Evolutionary conservation across 2,888 invertebrate genomes (phyloP).

Genomic region (Lordiphosa andalusiaca): DNA sequence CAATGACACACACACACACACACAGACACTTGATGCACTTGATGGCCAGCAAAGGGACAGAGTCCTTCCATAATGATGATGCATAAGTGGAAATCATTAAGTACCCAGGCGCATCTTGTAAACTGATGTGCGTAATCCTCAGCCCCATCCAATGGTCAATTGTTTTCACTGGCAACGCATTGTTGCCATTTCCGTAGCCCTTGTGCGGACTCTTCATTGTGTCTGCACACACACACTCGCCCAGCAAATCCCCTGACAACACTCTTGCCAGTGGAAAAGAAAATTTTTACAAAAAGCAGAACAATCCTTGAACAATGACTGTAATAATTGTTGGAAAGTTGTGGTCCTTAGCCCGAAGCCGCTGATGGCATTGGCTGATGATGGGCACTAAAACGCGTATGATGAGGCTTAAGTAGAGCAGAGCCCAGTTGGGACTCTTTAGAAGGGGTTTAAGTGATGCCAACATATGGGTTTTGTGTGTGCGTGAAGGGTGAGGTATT

Average conservation of each 20-base stretch:
- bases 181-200: constrained; percentile 61
- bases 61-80: constrained; percentile 46
- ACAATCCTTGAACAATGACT: constrained; percentile 57
- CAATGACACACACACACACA: constrained; percentile 37
- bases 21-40: constrained; percentile 47
- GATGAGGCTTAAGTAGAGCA: constrained; percentile 69
- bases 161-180: constrained; percentile 57
- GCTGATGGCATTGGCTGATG: constrained; percentile 46
- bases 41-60: constrained; percentile 33
- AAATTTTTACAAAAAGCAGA: constrained; percentile 58
- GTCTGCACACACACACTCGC: constrained; percentile 21
- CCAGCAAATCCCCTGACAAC: constrained; percentile 68
- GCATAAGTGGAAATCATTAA: constrained; percentile 73
- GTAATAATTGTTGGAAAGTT: constrained; percentile 60
- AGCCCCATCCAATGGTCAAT: constrained; percentile 43
- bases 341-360: constrained; percentile 41
- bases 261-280: constrained; percentile 63
- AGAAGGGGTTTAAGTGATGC: constrained; percentile 51
- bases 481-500: constrained; percentile 14
- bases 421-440: constrained; percentile 51
- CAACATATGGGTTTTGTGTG: constrained; percentile 52
- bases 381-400: constrained; percentile 66
- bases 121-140: constrained; percentile 65
- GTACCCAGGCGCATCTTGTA: constrained; percentile 66
- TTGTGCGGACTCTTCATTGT: constrained; percentile 53